Evolutionary conservation across 1,140 invertebrate genomes (phyloP), one percentile per base, ranked within the genome.

Genomic region (Trinorchestia longiramus): DNA sequence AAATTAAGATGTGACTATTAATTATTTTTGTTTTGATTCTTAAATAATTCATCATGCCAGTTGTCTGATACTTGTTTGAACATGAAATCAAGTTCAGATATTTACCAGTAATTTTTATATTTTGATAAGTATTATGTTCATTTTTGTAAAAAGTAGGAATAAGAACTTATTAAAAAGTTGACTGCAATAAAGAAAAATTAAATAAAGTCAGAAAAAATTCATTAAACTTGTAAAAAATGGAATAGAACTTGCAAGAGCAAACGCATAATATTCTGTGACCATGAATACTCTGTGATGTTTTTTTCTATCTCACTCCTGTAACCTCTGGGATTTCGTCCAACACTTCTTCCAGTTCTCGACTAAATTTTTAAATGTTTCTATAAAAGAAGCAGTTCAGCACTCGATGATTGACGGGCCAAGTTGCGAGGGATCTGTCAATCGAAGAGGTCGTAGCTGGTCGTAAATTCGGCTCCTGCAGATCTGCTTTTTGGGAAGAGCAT

Each of bases 361-460:
- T 19, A 77, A 77, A 77, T 77, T 77, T 77, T 77, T 42, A 90
- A 90, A 90, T 36, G 3, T 90, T 8, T 90, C n/a, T 19, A 36
- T 77, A 43, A 90, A 42, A 90, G 88, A 90, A 90, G 88, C 43
- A 15, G 88, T 43, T 90, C 28, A 42, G 88, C 43, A 43, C 88
- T 94, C 92, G 43, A 94, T 94, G 92, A 94, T 94, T 94, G 92
- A 94, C 92, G 43, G 92, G 43, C 43, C 36, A 94, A 94, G 92
- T 94, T 94, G 92, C 40, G 92, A 45, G 92, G 43, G 92, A 94
- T 94, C 92, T 94, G 92, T 94, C 92, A 45, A 43, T 45, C 92
- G 92, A 40, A 45, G 43, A 28, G 92, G 41, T 44, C 19, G 43
- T 8, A 44, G 43, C 11, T 44, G 8, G n/a, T 36, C 43, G 92